Percentiles rank a stretch among this genome's conserved stretches.
phyloP scores from a whole-genome alignment of 2,797 vertebrate genomes.

The Esox lucius region DNA sequence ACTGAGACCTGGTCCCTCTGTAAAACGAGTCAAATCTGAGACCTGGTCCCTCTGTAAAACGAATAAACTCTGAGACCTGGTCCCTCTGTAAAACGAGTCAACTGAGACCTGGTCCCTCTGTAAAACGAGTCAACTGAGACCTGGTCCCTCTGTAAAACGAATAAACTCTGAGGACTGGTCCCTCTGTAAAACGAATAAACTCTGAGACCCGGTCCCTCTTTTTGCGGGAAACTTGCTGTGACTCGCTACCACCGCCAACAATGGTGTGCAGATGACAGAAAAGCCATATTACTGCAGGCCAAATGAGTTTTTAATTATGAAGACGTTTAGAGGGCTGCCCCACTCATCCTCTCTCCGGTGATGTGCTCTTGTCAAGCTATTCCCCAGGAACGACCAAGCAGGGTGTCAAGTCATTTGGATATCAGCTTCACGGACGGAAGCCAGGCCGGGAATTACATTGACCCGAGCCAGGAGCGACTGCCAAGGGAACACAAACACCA shows the following conservation, averaged over 20 bases:
- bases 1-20: too few species aligned
- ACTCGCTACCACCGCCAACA: not conserved
- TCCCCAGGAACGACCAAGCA: constrained; percentile 26
- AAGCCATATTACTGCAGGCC: constrained; percentile 14
- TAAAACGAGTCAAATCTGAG: too few species aligned
- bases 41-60: not conserved
- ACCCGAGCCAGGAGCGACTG: constrained; percentile 26
- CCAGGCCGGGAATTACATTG: constrained; percentile 35
- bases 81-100: not conserved
- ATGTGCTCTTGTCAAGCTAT: constrained; percentile 13
- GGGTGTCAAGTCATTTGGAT: constrained; percentile 34
- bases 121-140: not conserved
- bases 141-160: not conserved
- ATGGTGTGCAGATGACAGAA: constrained; percentile 14
- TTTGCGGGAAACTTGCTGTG: not conserved
- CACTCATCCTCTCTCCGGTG: constrained; percentile 7
- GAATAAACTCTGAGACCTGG: not conserved
- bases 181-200: not conserved
- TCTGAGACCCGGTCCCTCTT: not conserved
- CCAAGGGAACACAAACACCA: constrained; percentile 16
- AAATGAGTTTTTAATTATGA: constrained; percentile 33
- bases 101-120: not conserved
- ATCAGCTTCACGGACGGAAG: constrained; percentile 10
- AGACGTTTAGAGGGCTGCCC: constrained; percentile 5
- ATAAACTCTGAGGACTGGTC: not conserved